Evolutionary conservation across 2,113 vertebrate genomes (phyloP).

Genomic region (Haemorhous mexicanus): DNA sequence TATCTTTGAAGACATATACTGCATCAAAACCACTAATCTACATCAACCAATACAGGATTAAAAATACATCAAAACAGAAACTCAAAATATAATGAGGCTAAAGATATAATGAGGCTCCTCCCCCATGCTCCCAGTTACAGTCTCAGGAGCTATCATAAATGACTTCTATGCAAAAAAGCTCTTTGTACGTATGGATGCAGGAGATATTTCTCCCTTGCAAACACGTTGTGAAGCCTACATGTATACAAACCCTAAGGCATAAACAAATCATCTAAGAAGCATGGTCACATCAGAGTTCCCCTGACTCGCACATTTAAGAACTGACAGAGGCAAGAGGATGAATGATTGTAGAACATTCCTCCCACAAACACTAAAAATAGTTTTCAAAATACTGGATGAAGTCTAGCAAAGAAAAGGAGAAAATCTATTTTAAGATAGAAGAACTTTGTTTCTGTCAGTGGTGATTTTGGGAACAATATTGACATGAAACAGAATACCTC

Average conservation of each 20-base stretch:
- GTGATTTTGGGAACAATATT: neutral
- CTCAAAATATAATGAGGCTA: neutral
- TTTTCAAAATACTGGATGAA: neutral
- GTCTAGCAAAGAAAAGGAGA: neutral
- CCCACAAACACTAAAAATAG: neutral
- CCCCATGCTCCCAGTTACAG: neutral
- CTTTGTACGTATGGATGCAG: neutral
- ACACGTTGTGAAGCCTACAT: neutral
- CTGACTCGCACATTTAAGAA: neutral
- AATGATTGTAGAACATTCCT: neutral
- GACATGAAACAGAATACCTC: neutral
- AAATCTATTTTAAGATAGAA: neutral
- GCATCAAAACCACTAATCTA: neutral
- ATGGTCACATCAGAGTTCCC: neutral
- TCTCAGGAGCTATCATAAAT: neutral
- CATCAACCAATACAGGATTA: neutral
- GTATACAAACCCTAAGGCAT: neutral
- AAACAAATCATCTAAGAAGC: slow-evolving; percentile 21
- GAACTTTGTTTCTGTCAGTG: neutral
- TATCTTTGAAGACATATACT: neutral
- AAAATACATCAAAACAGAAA: slow-evolving; percentile 36
- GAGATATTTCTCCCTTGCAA: neutral
- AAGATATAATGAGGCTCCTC: neutral
- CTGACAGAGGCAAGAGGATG: neutral
- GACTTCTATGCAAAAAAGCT: neutral